Conservation (phyloP, 2,888 invertebrate species). For the Leptopilina syphax region DNA sequence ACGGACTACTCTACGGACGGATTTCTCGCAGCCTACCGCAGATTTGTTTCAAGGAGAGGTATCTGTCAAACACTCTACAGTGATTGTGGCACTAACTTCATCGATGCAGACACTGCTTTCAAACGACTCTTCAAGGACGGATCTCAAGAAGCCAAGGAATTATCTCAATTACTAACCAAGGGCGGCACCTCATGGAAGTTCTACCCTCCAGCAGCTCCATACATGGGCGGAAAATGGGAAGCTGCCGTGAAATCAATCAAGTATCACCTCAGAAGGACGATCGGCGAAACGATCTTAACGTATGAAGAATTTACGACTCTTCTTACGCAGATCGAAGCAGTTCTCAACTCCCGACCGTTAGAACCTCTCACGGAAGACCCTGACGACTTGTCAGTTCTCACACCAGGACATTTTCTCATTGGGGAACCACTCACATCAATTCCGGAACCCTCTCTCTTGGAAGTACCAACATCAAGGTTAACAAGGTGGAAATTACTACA, state of each 20-base stretch:
- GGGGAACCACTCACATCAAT: background rate
- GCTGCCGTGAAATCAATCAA: background rate
- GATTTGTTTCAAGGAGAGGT: slow-evolving; percentile 43
- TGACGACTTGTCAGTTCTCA: background rate
- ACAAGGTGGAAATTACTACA: slow-evolving; percentile 50
- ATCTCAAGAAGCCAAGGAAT: background rate
- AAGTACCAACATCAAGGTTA: slow-evolving; percentile 50
- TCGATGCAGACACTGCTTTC: slow-evolving; percentile 43
- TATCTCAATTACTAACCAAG: background rate
- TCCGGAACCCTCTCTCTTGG: slow-evolving; percentile 43
- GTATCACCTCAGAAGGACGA: slow-evolving; percentile 30
- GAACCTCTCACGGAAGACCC: background rate
- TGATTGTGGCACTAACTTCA: slow-evolving; percentile 52
- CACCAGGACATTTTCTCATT: slow-evolving; percentile 1
- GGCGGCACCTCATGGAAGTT: background rate
- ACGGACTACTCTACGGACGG: background rate
- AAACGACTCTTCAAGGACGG: background rate
- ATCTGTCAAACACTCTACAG: slow-evolving; percentile 34
- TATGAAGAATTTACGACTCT: slow-evolving; percentile 25
- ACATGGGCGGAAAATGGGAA: slow-evolving; percentile 6
- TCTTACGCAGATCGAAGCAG: slow-evolving; percentile 59
- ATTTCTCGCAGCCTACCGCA: background rate
- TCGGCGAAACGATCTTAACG: slow-evolving; percentile 23
- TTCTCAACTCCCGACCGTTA: slow-evolving; percentile 60
- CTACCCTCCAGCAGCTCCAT: slow-evolving; percentile 5